These are phyloP conservation scores for Netelia inedita DNA, from an alignment of 2,888 invertebrate genomes.

Conservation along the genomic window DNA sequence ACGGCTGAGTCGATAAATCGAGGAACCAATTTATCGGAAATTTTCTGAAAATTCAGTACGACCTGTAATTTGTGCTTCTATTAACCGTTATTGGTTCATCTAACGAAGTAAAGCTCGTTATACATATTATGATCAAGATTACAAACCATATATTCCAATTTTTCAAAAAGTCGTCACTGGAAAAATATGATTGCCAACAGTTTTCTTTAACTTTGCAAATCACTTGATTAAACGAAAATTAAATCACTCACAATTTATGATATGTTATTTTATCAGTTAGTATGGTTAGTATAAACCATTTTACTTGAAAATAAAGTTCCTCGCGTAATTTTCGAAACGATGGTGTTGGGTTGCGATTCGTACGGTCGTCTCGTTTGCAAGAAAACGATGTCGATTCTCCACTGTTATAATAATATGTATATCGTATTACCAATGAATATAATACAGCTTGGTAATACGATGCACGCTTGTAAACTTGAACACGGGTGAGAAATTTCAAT, in stretches of 20 bases:
- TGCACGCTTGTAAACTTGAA: constrained; percentile 5
- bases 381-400: constrained; percentile 68
- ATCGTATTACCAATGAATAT: constrained; percentile 28
- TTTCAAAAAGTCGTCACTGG: not conserved
- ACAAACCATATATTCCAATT: not conserved
- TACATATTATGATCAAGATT: not conserved
- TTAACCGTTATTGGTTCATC: not conserved
- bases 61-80: not conserved
- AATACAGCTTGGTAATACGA: not conserved
- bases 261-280: not conserved
- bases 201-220: not conserved
- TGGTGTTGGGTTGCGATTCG: constrained; percentile 61
- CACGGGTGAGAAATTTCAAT: not conserved
- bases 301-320: not conserved
- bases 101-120: not conserved
- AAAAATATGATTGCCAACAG: not conserved
- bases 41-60: constrained; percentile 30
- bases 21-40: constrained; percentile 47
- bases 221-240: not conserved
- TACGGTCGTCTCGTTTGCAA: constrained; percentile 62
- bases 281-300: not conserved
- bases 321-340: constrained; percentile 33
- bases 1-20: constrained; percentile 43
- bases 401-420: constrained; percentile 18
- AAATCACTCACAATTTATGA: not conserved